These are phyloP conservation scores for Argyresthia albistria DNA, from an alignment of 2,888 invertebrate species.

Conservation along the genomic window DNA sequence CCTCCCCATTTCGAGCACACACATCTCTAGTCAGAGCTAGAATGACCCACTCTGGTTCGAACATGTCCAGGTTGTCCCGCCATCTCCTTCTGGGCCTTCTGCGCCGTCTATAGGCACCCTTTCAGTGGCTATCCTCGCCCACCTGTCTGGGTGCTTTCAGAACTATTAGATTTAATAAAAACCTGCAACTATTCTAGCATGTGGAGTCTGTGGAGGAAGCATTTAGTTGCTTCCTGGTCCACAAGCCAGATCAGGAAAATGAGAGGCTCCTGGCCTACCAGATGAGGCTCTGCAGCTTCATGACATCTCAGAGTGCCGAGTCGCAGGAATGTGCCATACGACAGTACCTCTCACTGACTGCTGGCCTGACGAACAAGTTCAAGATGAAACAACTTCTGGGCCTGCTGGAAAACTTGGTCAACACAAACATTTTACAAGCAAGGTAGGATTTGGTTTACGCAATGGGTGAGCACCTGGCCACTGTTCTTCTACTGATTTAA, in stretches of 20 bases:
- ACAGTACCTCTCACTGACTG: slow-evolving; percentile 81
- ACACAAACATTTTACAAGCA: slow-evolving; percentile 80
- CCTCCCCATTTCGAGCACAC: too few relatives aligned
- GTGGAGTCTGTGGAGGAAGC: slow-evolving; percentile 91
- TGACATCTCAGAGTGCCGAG: slow-evolving; percentile 78
- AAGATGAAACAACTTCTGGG: slow-evolving; percentile 83
- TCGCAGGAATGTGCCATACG: slow-evolving; percentile 82
- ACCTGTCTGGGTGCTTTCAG: too few relatives aligned
- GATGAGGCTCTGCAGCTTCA: slow-evolving; percentile 77
- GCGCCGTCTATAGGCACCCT: too few relatives aligned
- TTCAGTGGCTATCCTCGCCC: too few relatives aligned
- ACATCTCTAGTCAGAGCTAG: too few relatives aligned
- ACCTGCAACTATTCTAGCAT: slow-evolving; percentile 62
- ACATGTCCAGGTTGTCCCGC: too few relatives aligned
- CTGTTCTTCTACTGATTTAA: too few relatives aligned
- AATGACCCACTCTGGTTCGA: too few relatives aligned
- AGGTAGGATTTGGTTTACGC: slow-evolving; percentile 60
- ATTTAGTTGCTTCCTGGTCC: slow-evolving; percentile 89
- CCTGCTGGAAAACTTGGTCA: slow-evolving; percentile 83
- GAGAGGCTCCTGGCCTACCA: slow-evolving; percentile 79
- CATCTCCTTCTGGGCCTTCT: too few relatives aligned
- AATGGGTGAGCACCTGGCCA: background rate
- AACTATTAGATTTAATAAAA: too few relatives aligned
- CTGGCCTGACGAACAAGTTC: slow-evolving; percentile 80
- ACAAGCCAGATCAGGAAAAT: slow-evolving; percentile 79